Conservation (phyloP, 1,140 invertebrate species). For the Plodia interpunctella region DNA sequence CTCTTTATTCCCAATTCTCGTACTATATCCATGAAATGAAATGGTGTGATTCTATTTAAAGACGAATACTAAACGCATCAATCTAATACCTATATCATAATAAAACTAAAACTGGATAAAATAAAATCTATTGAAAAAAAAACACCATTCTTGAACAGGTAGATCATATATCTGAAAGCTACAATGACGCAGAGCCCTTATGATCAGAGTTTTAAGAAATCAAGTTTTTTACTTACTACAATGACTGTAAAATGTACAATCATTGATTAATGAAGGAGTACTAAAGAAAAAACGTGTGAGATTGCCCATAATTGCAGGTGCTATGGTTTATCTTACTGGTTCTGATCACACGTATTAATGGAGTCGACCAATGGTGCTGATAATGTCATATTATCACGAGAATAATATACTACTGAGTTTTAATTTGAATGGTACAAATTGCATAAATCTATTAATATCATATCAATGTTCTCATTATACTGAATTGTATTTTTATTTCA, state of each 20-base stretch:
- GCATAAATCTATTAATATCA: background rate
- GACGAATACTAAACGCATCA: too few relatives aligned
- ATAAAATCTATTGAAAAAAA: too few relatives aligned
- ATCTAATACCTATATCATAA: too few relatives aligned
- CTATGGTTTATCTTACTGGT: background rate
- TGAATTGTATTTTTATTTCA: background rate
- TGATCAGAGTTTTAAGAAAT: too few relatives aligned
- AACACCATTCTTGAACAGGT: too few relatives aligned
- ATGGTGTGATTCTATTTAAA: too few relatives aligned
- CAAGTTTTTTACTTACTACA: too few relatives aligned
- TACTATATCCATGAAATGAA: too few relatives aligned
- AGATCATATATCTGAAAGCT: too few relatives aligned
- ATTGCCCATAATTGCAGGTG: background rate
- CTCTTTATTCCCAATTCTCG: too few relatives aligned
- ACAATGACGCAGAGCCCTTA: too few relatives aligned
- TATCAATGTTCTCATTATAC: background rate
- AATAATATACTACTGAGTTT: background rate
- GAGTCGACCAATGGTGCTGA: background rate
- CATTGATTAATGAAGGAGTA: background rate
- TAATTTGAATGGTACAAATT: background rate
- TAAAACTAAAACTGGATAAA: too few relatives aligned
- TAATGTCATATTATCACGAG: background rate
- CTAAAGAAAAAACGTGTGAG: constrained; percentile 6
- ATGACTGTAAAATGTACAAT: constrained; percentile 3
- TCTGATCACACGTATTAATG: constrained; percentile 3